phyloP scores from a whole-genome alignment of 2,888 invertebrate species.

The Tricholauxania praeusta region DNA sequence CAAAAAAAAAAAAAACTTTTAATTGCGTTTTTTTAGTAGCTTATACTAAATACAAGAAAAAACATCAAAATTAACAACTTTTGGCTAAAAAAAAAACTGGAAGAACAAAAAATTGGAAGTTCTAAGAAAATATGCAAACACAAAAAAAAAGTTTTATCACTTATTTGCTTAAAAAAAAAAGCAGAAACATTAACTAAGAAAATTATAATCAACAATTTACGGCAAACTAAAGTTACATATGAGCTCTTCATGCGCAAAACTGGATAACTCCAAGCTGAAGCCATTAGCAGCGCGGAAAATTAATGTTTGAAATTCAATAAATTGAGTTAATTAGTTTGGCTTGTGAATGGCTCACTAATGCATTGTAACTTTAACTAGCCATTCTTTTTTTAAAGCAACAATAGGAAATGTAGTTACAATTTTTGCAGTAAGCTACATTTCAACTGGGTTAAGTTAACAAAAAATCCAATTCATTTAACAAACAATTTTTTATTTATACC shows the following conservation, averaged over 20 bases:
- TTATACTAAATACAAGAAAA: slow-evolving; percentile 35
- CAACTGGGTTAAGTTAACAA: slow-evolving; percentile 51
- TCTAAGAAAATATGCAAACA: slow-evolving; percentile 23
- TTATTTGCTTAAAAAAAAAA: slow-evolving; percentile 56
- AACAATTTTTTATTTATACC: slow-evolving; percentile 46
- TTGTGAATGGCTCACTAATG: too few relatives aligned
- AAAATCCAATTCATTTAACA: slow-evolving; percentile 46
- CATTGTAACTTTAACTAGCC: background rate
- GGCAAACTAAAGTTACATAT: too few relatives aligned
- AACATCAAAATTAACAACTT: slow-evolving; percentile 37
- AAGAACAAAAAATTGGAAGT: slow-evolving; percentile 35
- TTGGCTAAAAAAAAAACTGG: slow-evolving; percentile 30
- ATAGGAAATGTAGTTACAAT: slow-evolving; percentile 56
- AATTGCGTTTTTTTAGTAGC: slow-evolving; percentile 68
- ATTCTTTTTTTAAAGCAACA: slow-evolving; percentile 49
- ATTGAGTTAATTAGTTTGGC: too few relatives aligned
- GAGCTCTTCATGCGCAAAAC: too few relatives aligned
- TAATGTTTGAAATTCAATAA: too few relatives aligned
- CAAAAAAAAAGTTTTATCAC: slow-evolving; percentile 59
- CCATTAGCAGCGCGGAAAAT: too few relatives aligned
- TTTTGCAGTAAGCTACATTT: slow-evolving; percentile 31
- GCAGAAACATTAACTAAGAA: slow-evolving; percentile 26
- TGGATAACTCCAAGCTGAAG: too few relatives aligned
- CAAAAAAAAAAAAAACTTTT: slow-evolving; percentile 41
- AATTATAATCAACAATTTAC: slow-evolving; percentile 35